phyloP scores from a whole-genome alignment of 2,888 invertebrate species.

The Tachina fera region DNA sequence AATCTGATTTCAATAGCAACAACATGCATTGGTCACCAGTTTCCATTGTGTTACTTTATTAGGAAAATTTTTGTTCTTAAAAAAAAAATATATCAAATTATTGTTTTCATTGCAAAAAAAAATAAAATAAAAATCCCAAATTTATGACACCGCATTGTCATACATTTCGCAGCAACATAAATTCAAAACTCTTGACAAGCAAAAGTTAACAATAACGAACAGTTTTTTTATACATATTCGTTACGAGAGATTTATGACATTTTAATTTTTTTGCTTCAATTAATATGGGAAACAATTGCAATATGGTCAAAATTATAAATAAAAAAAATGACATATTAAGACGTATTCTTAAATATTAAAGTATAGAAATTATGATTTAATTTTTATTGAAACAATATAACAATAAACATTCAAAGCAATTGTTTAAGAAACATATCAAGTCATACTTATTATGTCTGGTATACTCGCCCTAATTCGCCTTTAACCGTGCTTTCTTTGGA shows the following conservation, averaged over 20 bases:
- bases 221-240: slow-evolving; percentile 16
- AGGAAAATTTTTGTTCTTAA: slow-evolving; percentile 5
- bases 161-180: slow-evolving; percentile 43
- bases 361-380: background rate
- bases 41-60: slow-evolving; percentile 14
- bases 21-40: slow-evolving; percentile 8
- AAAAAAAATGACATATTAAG: background rate
- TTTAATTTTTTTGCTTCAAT: slow-evolving; percentile 40
- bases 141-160: slow-evolving; percentile 48
- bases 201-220: slow-evolving; percentile 44
- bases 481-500: too few relatives aligned
- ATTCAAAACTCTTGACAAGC: slow-evolving; percentile 41
- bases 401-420: too few relatives aligned
- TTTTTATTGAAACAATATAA: background rate
- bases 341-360: background rate
- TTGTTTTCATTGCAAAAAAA: slow-evolving; percentile 4
- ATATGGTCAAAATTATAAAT: background rate
- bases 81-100: slow-evolving; percentile 16
- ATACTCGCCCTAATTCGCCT: too few relatives aligned
- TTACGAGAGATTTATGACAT: slow-evolving; percentile 35
- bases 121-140: slow-evolving; percentile 8
- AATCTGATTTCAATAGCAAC: slow-evolving; percentile 23
- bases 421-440: too few relatives aligned
- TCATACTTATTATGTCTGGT: too few relatives aligned
- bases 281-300: slow-evolving; percentile 4